Base-by-base conservation (phyloP, 2,113 vertebrate genomes). In the Periophthalmus modestus region DNA sequence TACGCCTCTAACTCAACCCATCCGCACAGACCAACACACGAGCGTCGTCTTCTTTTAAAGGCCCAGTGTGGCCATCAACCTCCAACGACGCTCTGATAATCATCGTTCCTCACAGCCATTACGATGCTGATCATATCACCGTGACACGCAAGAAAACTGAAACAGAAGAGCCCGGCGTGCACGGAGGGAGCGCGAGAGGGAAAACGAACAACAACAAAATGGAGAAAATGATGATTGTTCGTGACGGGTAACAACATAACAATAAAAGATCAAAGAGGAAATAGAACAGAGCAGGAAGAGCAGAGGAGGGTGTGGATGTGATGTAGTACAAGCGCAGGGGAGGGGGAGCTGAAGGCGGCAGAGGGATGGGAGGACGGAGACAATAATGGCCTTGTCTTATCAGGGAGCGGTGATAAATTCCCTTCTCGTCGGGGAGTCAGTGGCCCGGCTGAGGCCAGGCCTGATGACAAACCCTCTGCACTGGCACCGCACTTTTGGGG, bases 341-440 rank as follows among this genome's bases (percentile, higher is more conserved):
- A 62, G 15, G 68, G 70, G 55, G 63, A 75, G 46, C 33, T 66
- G 63, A 73, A 46, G 47, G 68, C 34, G 18, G 69, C 7, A 48
- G 70, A 82, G 72, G 0, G 65, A 66, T 62, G 78, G 77, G 75
- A 80, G 84, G 80, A 80, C 82, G 84, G 82, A 74, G 85, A 87
- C 86, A 86, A 89, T 90, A 89, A 91, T 88, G 87, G 83, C 83
- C 91, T 84, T 86, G 88, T 87, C 89, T 84, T 89, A 84, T 89
- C 82, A 78, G 83, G 58, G 69, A 75, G 74, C 79, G 68, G 83
- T 89, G 92, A 92, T 90, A 77, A 89, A 92, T 92, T 85, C 82
- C 85, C 74, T 68, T 81, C 85, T 83, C 59, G 50, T 73, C 65
- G 14, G 71, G 72, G 82, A 89, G 77, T 79, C 72, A 1, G 77